Percentiles rank a stretch among this genome's conserved stretches.
These are phyloP conservation scores for Clarias pachynema DNA, from an alignment of 2,797 vertebrate genomes.

Conservation along the genomic window DNA sequence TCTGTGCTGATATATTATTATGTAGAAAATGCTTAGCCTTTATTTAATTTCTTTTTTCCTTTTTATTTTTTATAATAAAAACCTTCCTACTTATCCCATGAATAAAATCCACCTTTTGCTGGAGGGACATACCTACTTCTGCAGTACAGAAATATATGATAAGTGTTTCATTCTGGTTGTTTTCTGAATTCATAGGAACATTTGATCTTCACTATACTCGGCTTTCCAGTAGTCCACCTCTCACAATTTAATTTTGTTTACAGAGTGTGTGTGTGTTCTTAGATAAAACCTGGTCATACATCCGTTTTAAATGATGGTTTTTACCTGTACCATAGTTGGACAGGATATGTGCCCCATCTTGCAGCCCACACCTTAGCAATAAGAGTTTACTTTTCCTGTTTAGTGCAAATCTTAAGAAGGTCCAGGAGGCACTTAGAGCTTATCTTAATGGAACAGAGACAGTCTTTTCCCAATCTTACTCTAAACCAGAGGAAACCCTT, in stretches of 20 bases:
- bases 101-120: background rate
- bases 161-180: background rate
- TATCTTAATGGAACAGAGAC: constrained; percentile 70
- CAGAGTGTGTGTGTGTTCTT: constrained; percentile 1
- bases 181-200: background rate
- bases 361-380: constrained; percentile 48
- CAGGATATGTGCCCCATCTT: constrained; percentile 59
- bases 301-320: background rate
- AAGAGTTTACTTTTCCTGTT: constrained; percentile 69
- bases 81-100: background rate
- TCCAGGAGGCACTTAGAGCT: constrained; percentile 59
- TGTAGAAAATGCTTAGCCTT: too few species aligned
- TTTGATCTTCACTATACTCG: background rate
- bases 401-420: constrained; percentile 49
- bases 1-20: too few species aligned
- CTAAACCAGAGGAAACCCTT: constrained; percentile 45
- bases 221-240: background rate
- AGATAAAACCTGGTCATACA: constrained; percentile 24
- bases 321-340: constrained; percentile 31
- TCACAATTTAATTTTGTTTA: background rate
- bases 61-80: background rate
- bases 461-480: constrained; percentile 37
- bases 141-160: background rate
- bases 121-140: background rate
- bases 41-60: too few species aligned